Evolutionary conservation across 2,113 vertebrate genomes (phyloP).

Genomic region (Corythaeola cristata): DNA sequence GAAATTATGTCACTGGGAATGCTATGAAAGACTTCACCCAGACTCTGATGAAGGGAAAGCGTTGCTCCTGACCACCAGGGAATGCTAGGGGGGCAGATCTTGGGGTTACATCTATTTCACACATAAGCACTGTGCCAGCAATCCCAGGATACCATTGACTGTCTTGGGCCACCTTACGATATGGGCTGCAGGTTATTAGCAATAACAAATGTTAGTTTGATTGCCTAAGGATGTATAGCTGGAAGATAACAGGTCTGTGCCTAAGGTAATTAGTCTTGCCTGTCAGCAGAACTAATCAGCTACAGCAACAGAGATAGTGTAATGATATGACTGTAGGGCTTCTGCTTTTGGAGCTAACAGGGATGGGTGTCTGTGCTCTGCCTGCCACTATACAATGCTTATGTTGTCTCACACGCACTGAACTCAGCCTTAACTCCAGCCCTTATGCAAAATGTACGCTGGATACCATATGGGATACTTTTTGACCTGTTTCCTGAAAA

Average conservation of each 20-base stretch:
- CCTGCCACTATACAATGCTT: not conserved
- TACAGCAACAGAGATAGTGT: not conserved
- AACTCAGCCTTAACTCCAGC: not conserved
- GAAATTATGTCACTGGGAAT: not conserved
- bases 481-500: not conserved
- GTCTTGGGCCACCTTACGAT: not conserved
- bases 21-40: not conserved
- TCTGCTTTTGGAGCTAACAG: not conserved
- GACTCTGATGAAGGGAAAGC: not conserved
- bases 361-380: not conserved
- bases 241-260: not conserved
- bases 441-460: not conserved
- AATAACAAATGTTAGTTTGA: not conserved
- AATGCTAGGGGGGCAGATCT: accelerated
- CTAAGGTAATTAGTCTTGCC: not conserved
- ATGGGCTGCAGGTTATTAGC: not conserved
- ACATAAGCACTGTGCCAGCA: not conserved
- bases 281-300: conserved; percentile 5
- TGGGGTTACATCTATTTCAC: not conserved
- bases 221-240: not conserved
- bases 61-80: not conserved
- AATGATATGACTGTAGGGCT: not conserved
- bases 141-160: not conserved
- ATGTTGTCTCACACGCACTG: accelerated
- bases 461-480: not conserved